phyloP scores from a whole-genome alignment of 2,113 vertebrate species.

The sheep (Ovis aries) region DNA sequence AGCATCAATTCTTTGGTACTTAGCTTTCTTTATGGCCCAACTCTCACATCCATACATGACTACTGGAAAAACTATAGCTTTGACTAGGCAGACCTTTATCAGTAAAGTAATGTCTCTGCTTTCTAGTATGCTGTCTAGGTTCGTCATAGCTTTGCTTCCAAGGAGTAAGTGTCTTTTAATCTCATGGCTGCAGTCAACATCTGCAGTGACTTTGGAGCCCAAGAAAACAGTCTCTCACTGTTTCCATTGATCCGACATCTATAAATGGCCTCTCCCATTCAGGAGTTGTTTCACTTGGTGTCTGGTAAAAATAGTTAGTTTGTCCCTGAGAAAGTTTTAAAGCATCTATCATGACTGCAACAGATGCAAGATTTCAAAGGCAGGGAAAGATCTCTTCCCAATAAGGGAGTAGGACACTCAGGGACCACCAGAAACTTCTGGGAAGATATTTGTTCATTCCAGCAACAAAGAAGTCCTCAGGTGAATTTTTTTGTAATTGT shows the following conservation, averaged over 20 bases:
- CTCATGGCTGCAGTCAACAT: neutral
- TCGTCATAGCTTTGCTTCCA: neutral
- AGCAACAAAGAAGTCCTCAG: neutral
- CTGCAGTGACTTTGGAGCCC: neutral
- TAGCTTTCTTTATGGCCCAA: neutral
- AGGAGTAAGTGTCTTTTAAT: neutral
- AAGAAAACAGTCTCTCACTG: neutral
- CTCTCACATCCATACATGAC: neutral
- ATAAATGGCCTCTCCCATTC: neutral
- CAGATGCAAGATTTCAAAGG: neutral
- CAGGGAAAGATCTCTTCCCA: neutral
- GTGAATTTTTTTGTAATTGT: neutral
- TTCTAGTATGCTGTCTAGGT: neutral
- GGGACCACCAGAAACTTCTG: neutral
- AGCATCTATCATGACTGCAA: neutral
- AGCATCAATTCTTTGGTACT: neutral
- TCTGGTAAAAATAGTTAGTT: neutral
- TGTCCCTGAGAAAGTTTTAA: neutral
- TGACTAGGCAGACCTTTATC: neutral
- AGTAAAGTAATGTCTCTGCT: neutral
- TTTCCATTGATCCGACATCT: neutral
- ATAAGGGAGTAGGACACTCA: neutral
- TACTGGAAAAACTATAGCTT: neutral
- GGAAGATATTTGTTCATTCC: neutral
- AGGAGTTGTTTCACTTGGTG: neutral